These are phyloP conservation scores for Lycodopsis pacificus DNA, from an alignment of 2,797 vertebrate genomes.

Conservation along the genomic window DNA sequence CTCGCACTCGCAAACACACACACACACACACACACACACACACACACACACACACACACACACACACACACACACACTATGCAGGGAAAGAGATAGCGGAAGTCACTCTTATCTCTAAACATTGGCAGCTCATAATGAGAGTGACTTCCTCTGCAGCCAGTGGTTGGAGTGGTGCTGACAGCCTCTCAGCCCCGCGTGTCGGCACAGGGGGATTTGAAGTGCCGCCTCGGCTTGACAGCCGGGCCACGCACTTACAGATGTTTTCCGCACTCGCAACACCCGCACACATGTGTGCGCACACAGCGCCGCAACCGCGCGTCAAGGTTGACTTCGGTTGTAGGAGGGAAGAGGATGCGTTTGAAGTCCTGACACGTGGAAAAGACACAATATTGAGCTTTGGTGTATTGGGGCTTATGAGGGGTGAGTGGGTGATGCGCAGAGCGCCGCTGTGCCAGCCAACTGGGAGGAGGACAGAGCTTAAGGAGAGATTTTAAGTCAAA, in stretches of 20 bases:
- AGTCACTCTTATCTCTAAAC: slow-evolving; percentile 63
- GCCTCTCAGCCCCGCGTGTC: slow-evolving; percentile 63
- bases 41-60: slow-evolving; percentile 26
- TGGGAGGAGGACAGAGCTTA: slow-evolving; percentile 56
- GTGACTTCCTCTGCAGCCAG: slow-evolving; percentile 68
- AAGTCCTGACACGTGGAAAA: slow-evolving; percentile 69
- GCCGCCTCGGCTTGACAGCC: slow-evolving; percentile 55
- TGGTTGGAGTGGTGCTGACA: slow-evolving; percentile 73
- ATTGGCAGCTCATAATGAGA: slow-evolving; percentile 70
- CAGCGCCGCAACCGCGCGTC: slow-evolving; percentile 37
- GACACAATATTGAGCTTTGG: slow-evolving; percentile 61
- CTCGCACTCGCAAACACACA: slow-evolving; percentile 10
- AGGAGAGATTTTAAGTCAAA: slow-evolving; percentile 57
- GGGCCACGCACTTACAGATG: slow-evolving; percentile 72
- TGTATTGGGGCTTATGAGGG: slow-evolving; percentile 59
- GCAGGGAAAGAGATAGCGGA: slow-evolving; percentile 29
- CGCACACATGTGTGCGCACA: slow-evolving; percentile 17
- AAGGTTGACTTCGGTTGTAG: slow-evolving; percentile 58
- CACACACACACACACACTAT: slow-evolving; percentile 1
- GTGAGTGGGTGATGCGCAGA: slow-evolving; percentile 67
- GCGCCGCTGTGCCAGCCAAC: slow-evolving; percentile 57
- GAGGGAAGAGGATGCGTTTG: slow-evolving; percentile 56
- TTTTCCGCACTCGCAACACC: slow-evolving; percentile 54
- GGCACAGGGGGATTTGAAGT: slow-evolving; percentile 56
- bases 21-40: slow-evolving; percentile 31